Conservation (phyloP, 1,140 invertebrate genomes). For the Eriosoma lanigerum region DNA sequence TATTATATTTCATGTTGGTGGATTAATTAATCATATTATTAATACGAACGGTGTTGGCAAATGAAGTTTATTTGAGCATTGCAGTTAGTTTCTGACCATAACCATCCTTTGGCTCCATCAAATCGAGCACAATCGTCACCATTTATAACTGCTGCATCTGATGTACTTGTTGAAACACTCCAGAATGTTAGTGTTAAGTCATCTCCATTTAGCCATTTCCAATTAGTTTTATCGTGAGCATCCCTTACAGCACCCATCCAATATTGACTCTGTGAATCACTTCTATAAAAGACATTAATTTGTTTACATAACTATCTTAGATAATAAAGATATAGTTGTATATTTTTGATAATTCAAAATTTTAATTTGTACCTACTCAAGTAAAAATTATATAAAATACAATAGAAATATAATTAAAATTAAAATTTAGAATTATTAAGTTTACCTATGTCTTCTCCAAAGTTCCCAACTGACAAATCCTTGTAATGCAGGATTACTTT, state of each 20-base stretch:
- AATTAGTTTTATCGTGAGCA: conserved; percentile 73
- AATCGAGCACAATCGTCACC: conserved; percentile 85
- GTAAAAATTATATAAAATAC: no score
- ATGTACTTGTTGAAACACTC: conserved; percentile 75
- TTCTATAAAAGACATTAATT: conserved; percentile 61
- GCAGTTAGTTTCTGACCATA: conserved; percentile 93
- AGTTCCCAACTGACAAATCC: conserved; percentile 93
- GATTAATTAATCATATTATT: background rate
- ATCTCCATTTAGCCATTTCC: conserved; percentile 88
- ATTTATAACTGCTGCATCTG: background rate
- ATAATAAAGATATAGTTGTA: no score
- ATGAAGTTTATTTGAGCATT: conserved; percentile 84
- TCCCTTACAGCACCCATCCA: conserved; percentile 92
- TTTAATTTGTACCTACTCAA: no score
- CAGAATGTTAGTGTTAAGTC: conserved; percentile 90
- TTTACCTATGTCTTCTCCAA: conserved; percentile 80
- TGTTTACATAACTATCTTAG: background rate
- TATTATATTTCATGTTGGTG: background rate
- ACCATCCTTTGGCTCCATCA: conserved; percentile 90
- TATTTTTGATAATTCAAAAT: no score
- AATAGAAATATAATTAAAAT: no score
- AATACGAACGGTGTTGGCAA: conserved; percentile 86
- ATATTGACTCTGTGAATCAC: conserved; percentile 87
- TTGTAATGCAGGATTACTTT: conserved; percentile 90
- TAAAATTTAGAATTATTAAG: no score